Evolutionary conservation across 2,113 vertebrate genomes (phyloP), one percentile per base, ranked within the genome.

Genomic region (Python bivittatus): DNA sequence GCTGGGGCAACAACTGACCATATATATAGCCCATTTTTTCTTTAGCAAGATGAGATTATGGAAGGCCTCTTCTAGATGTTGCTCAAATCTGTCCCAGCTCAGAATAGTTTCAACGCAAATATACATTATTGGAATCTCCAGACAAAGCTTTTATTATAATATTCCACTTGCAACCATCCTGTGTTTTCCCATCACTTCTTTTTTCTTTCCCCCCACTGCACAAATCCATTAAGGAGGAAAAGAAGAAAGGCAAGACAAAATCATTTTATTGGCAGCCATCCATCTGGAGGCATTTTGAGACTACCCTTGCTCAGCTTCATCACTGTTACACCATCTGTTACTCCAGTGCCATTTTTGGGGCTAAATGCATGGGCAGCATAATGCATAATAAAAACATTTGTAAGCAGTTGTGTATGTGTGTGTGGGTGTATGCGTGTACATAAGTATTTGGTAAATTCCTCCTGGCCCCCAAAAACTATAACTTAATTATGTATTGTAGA

Each of bases 391-490:
- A 83, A 60, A 61, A 85, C 44, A 52, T 23, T 56, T 25, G n/a
- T 42, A 89, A 54, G n/a, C n/a, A 6, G 44, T 64, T 52, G 64
- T 33, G 6, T 83, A 44, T 38, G 83, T 33, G 15, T 60, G 56
- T 58, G 27, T 23, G 3, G 0, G 0, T 42, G 33, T 1, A 42
- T 0, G 1, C 22, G 44, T 33, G 22, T 53, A 48, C 17, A n/a
- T 52, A 86, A 27, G 13, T 61, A 17, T 52, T 83, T 20, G 12
- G 61, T 61, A 53, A 60, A 88, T 61, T 29, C 56, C 29, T 38
- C 68, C 33, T 61, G 86, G 61, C 27, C 56, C 20, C 48, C 52
- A 11, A 52, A 88, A 60, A 61, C 13, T 84, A 53, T 84, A 57
- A 53, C 33, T 17, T 56, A 72, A 58, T 84, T 83, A 88, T 64